Evolutionary conservation across 1,140 invertebrate species (phyloP).

Genomic region (Philaenus spumarius): DNA sequence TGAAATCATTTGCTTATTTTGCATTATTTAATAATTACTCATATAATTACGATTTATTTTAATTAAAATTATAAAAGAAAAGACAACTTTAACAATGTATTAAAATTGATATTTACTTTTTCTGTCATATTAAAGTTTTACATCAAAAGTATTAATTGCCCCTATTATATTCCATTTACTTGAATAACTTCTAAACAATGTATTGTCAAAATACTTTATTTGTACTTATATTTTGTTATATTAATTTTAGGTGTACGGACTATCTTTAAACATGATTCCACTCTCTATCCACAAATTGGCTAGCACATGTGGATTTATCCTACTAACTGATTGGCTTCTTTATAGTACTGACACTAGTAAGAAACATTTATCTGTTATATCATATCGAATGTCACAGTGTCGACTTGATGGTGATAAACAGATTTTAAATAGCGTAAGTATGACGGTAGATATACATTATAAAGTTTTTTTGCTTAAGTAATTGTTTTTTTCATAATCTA

Average conservation of each 20-base stretch:
- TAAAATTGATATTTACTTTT: too few species aligned
- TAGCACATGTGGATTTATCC: slow-evolving; percentile 11
- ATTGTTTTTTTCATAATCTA: not conserved
- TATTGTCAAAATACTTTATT: not conserved
- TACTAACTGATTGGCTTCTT: slow-evolving; percentile 39
- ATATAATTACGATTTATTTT: too few species aligned
- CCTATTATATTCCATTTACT: not conserved
- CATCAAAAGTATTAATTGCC: not conserved
- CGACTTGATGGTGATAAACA: slow-evolving; percentile 13
- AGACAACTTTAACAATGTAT: too few species aligned
- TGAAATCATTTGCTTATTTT: too few species aligned
- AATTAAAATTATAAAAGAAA: too few species aligned
- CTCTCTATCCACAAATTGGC: slow-evolving; percentile 43
- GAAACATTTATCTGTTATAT: slow-evolving; percentile 37
- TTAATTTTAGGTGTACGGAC: slow-evolving; percentile 29
- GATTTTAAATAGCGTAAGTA: slow-evolving; percentile 17
- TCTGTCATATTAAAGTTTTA: slow-evolving; percentile 1
- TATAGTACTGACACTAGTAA: slow-evolving; percentile 35
- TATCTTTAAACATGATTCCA: slow-evolving; percentile 39
- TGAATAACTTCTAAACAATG: not conserved
- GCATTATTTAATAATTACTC: too few species aligned
- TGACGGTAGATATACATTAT: not conserved
- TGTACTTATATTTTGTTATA: not conserved
- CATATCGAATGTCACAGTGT: slow-evolving; percentile 38
- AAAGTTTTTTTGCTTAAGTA: not conserved